Base-by-base conservation (phyloP, 2,888 invertebrate species). In the Anticlea derivata region DNA sequence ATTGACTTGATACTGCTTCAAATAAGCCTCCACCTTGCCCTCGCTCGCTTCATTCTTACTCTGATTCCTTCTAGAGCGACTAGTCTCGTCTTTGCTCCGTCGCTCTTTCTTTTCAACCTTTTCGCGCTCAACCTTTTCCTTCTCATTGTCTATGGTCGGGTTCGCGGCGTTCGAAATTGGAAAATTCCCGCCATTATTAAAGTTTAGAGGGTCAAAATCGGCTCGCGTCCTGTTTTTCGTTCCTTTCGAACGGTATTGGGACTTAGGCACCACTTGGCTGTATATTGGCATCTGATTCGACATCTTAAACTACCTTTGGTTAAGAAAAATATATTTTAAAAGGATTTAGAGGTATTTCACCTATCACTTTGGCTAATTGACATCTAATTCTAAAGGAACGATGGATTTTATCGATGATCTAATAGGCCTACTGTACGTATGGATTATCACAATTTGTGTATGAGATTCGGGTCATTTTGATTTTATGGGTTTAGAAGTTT, bases 141-240 rank as follows among this genome's bases (percentile, higher is more conserved):
- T 81, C 44, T 86, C 84, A 30, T 83, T 75, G 7, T 70, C 74
- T 66, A 55, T 34, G 37, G 55, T 63, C 20, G 67, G 60, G 37
- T 55, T 83, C 26, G 66, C 58, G 44, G 66, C 58, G 44, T 56
- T 84, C 73, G 47, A 33, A 17, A 48, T 44, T n/a, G 48, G 82
- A 67, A 91, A 90, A 37, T 91, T 90, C 0, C 91, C 91, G 1
- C 90, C 89, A 64, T 86, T 83, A 83, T 95, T 70, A 86, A 93
- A 68, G 90, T 95, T 66, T 88, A 95, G 74, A 65, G 95, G 81
- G 87, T 94, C 89, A 68, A 95, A 76, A 85, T 95, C 70, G 0
- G 74, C 78, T 35, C 78, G 75, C 8, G 29, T 70, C 55, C 44
- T 70, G 61, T 44, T 68, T 7, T 60, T 63, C 8, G 34, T 56